A percentile compares a stretch with the other conserved stretches of the same genome.
These are phyloP conservation scores for Gopherus flavomarginatus DNA, from an alignment of 2,113 vertebrate species.

Conservation along the genomic window DNA sequence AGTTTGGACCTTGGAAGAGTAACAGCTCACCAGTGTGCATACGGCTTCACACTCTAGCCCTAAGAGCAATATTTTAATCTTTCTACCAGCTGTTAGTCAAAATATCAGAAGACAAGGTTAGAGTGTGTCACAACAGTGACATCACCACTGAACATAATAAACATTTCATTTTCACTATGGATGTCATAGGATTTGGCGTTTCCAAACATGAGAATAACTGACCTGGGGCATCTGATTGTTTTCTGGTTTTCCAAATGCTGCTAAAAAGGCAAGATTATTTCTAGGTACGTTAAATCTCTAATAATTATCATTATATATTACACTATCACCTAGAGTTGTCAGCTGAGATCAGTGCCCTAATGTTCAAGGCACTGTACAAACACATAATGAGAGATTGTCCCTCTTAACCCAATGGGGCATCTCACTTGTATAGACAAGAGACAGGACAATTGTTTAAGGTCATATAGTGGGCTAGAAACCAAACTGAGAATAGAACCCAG, in stretches of 20 bases:
- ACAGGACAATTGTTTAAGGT: background rate
- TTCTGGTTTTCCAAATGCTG: background rate
- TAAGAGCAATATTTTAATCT: background rate
- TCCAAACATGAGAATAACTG: background rate
- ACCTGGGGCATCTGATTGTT: background rate
- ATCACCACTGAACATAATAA: background rate
- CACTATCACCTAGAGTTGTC: background rate
- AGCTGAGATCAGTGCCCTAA: background rate
- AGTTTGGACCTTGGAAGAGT: background rate
- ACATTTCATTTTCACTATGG: background rate
- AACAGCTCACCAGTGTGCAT: background rate
- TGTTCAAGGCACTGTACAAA: too few species aligned
- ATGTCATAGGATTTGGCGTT: background rate
- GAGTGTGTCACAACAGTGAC: background rate
- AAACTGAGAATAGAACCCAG: background rate
- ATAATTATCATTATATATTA: background rate
- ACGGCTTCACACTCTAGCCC: background rate
- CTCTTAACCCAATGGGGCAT: background rate
- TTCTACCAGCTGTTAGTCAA: background rate
- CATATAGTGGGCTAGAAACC: background rate
- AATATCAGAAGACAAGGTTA: background rate
- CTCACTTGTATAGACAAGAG: accelerated
- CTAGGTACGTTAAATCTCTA: background rate
- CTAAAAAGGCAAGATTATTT: background rate
- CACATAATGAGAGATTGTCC: background rate